A percentile compares a stretch with the other conserved stretches of the same genome.
These are phyloP conservation scores for Thunnus thynnus DNA, from an alignment of 2,113 vertebrate genomes.

Conservation along the genomic window DNA sequence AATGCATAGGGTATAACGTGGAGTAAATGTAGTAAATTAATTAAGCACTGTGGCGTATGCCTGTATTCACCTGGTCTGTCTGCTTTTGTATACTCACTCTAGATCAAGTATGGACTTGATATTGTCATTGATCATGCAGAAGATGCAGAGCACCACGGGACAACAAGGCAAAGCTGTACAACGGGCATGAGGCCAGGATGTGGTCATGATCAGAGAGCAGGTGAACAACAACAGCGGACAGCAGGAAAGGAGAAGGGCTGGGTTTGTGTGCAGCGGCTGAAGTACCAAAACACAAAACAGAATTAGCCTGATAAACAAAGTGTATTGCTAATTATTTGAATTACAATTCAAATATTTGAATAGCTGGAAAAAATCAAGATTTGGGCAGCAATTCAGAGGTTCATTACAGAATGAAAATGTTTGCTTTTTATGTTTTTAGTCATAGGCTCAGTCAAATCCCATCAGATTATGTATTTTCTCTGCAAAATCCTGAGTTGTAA, in stretches of 20 bases:
- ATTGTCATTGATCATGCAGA: slow-evolving; percentile 4
- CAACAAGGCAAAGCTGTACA: neutral
- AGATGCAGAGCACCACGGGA: neutral
- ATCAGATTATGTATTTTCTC: too few species aligned
- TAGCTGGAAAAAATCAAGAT: neutral
- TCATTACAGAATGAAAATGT: neutral
- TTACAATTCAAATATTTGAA: neutral
- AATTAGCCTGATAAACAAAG: neutral
- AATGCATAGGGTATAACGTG: too few species aligned
- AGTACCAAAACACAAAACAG: neutral
- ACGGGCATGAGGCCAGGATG: slow-evolving; percentile 11
- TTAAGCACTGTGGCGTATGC: too few species aligned
- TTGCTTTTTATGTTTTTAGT: neutral
- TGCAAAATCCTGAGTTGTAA: too few species aligned
- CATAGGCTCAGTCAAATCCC: too few species aligned
- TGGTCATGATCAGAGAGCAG: neutral
- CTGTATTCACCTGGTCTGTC: too few species aligned
- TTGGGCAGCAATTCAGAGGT: neutral
- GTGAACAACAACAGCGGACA: slow-evolving; percentile 2
- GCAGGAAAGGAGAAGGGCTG: neutral
- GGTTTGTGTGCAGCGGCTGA: neutral
- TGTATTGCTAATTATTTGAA: neutral
- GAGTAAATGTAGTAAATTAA: too few species aligned
- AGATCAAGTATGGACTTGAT: neutral
- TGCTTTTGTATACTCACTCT: too few species aligned